Base-by-base conservation (phyloP, 1,140 invertebrate genomes). In the Thalassaphorura encarpata region DNA sequence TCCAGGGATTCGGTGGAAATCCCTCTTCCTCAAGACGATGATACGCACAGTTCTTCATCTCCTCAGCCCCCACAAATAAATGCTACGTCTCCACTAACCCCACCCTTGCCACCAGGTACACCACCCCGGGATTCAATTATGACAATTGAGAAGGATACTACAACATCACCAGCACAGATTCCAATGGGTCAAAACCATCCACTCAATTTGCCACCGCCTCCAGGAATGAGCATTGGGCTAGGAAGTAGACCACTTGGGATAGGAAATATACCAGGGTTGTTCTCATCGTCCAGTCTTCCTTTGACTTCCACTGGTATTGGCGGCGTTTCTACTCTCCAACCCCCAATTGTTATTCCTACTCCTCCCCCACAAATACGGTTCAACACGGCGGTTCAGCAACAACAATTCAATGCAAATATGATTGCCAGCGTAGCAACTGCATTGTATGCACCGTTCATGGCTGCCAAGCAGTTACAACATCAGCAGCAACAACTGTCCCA, bases 241-340 rank as follows among this genome's bases (percentile, higher is more conserved):
- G n/a, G n/a, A n/a, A n/a, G n/a, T n/a, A 8, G 50, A 4, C 31
- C 33, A 4, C 8, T 52, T 18, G 50, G 36, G 43, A 60, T 63
- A 56, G 73, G 71, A 29, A 63, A 60, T 47, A 60, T 63, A 33
- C 61, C 48, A 73, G 73, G 43, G 67, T 69, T 51, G 61, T 67
- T 61, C 64, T 73, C 66, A 48, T 68, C 33, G 33, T 36, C 33
- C 11, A n/a, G n/a, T n/a, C n/a, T n/a, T n/a, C n/a, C n/a, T 64
- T 26, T 33, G 23, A 27, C 50, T 31, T 27, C 46, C 13, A 61
- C 56, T 54, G 43, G 3, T 51, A 5, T 50, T 13, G 36, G 41
- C 26, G 53, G 53, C 19, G 42, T 24, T 4, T 36, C 29, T 19
- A 15, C 55, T 23, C 36, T 49, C 19, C 62, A 51, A 2, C 33